A percentile compares a stretch with the other conserved stretches of the same genome.
Evolutionary conservation across 2,888 invertebrate species (phyloP).

Genomic region (Folsomia candida): DNA sequence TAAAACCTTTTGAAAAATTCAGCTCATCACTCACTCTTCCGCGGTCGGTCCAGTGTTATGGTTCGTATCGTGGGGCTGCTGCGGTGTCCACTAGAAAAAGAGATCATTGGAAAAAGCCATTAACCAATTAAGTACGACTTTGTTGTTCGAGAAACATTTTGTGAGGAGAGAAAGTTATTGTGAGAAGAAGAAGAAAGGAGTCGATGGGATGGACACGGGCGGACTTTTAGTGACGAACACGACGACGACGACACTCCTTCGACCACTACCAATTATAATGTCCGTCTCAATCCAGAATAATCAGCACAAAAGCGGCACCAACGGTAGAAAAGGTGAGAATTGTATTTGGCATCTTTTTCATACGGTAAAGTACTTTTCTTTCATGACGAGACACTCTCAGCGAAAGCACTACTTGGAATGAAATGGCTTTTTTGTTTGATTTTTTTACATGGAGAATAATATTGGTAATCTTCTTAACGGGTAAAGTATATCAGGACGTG

Average conservation of each 20-base stretch:
- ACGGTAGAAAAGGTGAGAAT: not conserved
- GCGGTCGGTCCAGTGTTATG: slow-evolving; percentile 8
- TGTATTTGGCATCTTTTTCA: no score
- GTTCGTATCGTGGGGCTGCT: no score
- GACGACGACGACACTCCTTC: no score
- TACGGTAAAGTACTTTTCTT: no score
- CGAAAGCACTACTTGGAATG: no score
- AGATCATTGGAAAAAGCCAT: not conserved
- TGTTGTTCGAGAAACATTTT: not conserved
- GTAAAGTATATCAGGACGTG: no score
- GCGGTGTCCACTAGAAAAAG: not conserved
- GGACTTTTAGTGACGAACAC: no score
- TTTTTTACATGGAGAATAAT: no score
- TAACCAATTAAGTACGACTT: not conserved
- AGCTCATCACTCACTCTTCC: not conserved
- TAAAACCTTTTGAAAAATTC: slow-evolving; percentile 17
- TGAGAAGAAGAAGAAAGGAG: not conserved
- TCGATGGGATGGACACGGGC: no score
- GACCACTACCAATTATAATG: not conserved
- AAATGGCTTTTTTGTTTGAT: no score
- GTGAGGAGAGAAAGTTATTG: not conserved
- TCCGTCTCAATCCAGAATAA: not conserved
- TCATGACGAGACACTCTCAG: no score
- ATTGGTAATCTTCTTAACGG: no score
- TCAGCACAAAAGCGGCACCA: not conserved